Evolutionary conservation across 2,797 vertebrate genomes (phyloP).

Genomic region (Gambusia yucatana): DNA sequence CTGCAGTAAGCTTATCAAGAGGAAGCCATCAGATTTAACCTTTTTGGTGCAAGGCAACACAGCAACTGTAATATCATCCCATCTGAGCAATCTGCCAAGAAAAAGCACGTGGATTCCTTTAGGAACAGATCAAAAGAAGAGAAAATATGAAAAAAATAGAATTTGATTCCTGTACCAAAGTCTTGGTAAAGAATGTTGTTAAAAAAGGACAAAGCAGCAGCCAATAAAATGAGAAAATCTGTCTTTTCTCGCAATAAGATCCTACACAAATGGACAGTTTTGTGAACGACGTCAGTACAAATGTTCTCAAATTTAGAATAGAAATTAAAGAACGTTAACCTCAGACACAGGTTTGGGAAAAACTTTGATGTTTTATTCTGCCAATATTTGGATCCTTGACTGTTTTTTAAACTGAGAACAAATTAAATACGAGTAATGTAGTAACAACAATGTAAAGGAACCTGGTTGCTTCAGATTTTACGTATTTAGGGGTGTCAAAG

Average conservation of each 20-base stretch:
- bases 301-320: neutral
- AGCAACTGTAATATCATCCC: neutral
- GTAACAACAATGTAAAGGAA: neutral
- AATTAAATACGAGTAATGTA: neutral
- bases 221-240: neutral
- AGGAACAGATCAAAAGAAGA: neutral
- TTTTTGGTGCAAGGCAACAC: neutral
- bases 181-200: neutral
- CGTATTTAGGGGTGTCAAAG: neutral
- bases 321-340: neutral
- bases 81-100: neutral
- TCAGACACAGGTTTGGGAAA: neutral
- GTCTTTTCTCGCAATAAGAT: neutral
- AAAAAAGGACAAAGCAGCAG: neutral
- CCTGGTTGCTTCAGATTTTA: neutral
- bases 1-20: neutral
- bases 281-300: neutral
- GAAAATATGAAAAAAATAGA: neutral
- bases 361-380: neutral
- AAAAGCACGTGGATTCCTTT: neutral
- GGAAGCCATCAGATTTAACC: slow-evolving; percentile 1
- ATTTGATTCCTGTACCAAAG: neutral
- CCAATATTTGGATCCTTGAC: neutral
- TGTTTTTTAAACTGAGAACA: neutral
- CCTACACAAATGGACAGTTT: neutral